Percentiles rank a stretch among this genome's conserved stretches.
Evolutionary conservation across 2,888 invertebrate species (phyloP).

Genomic region (Sesia bembeciformis): DNA sequence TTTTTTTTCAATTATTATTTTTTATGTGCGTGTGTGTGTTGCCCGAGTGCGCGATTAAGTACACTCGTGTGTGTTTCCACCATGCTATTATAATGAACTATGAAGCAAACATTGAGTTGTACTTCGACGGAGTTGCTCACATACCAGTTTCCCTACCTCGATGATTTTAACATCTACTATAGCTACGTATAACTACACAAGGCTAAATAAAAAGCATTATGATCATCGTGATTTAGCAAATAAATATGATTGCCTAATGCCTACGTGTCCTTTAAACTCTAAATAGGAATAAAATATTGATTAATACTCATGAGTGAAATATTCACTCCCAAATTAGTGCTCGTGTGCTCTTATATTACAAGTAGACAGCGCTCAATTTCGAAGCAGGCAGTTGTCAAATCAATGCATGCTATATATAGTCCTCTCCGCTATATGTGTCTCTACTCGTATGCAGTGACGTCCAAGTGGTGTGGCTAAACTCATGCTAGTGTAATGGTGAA

Average conservation of each 20-base stretch:
- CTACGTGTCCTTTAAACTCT: not conserved
- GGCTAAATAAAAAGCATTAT: not conserved
- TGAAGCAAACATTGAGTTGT: slow-evolving; percentile 7
- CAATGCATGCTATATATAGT: slow-evolving; percentile 1
- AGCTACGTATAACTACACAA: not conserved
- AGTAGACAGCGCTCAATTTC: not conserved
- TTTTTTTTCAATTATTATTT: slow-evolving; percentile 18
- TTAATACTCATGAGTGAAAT: not conserved
- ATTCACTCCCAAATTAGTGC: not conserved
- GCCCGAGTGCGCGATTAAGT: slow-evolving; percentile 16
- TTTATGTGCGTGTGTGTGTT: slow-evolving; percentile 29
- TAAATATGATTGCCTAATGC: slow-evolving; percentile 1
- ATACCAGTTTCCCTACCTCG: slow-evolving; percentile 54
- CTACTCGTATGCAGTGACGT: slow-evolving; percentile 2
- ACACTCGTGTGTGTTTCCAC: not conserved
- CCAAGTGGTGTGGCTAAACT: not conserved
- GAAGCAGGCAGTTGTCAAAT: not conserved
- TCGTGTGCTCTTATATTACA: not conserved
- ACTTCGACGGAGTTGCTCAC: slow-evolving; percentile 56
- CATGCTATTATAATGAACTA: not conserved
- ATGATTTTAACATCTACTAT: slow-evolving; percentile 10
- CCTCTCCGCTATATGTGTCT: too few relatives aligned
- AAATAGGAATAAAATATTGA: not conserved
- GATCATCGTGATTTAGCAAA: slow-evolving; percentile 3
- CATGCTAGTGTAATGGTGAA: not conserved